Base-by-base conservation (phyloP, 2,888 invertebrate genomes). In the Dasysyrphus albostriatus region DNA sequence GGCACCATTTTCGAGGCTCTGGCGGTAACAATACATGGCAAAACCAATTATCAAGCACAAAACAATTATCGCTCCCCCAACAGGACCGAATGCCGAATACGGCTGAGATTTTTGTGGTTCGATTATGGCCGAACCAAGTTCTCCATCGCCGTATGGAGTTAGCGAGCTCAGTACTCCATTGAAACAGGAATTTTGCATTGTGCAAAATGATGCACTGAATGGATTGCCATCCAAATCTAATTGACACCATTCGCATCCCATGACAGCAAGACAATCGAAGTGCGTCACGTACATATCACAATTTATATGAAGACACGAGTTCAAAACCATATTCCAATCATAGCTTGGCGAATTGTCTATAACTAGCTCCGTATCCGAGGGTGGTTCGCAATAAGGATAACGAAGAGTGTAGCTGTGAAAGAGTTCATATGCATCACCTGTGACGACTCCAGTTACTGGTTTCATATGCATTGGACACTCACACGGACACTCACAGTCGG, bases 401-500 rank as follows among this genome's bases (percentile, higher is more conserved):
- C 91, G 90, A 3, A 90, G 88, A 0, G 91, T 91, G 49, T 92
- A 91, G 59, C 90, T 91, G 7, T 88, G 88, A 77, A 89, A 51
- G 10, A 80, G 19, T 42, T 74, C 65, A 44, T 39, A 69, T 14
- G 44, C 32, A n/a, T 5, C 19, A n/a, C 19, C 12, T 32, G 12
- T 16, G 34, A 6, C n/a, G 12, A 14, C 16, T 32, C 42, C 49
- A 5, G 24, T 32, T 7, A 42, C 24, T 10, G 29, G n/a, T 14
- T 88, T 85, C 0, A 91, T 84, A 19, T 91, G 89, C 90, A 95
- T 93, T 83, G 94, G 96, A 90, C 98, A 98, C 92, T 98, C 98
- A 91, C 98, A 98, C 0, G 98, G 98, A 90, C 98, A 98, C 92
- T 98, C 98, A 90, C 98, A 98, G 91, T 98, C 98, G 4, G 95